Percentiles rank a stretch among this genome's conserved stretches.
These are phyloP conservation scores for Ammodytes dubius DNA, from an alignment of 2,113 vertebrate species.

Conservation along the genomic window DNA sequence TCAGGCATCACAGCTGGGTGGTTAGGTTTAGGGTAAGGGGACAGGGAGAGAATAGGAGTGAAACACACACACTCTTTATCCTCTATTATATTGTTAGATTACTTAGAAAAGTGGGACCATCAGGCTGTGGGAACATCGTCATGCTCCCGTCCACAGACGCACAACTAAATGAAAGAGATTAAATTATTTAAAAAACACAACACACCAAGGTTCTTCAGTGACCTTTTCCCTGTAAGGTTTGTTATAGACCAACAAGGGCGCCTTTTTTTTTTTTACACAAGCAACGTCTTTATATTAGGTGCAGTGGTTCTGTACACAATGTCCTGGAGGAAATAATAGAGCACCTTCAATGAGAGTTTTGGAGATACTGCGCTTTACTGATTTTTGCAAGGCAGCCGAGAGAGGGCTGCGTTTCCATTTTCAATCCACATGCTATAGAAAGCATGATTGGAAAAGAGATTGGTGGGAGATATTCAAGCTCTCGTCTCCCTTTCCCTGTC, in stretches of 20 bases:
- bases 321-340: neutral
- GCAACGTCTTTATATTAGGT: constrained; percentile 14
- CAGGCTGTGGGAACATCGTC: no score
- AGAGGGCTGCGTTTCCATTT: constrained; percentile 28
- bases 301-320: neutral
- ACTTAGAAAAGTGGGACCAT: no score
- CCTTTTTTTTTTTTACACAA: no score
- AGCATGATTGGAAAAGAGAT: constrained; percentile 22
- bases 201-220: no score
- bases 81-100: no score
- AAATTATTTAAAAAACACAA: no score
- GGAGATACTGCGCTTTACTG: constrained; percentile 19
- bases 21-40: no score
- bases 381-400: constrained; percentile 15
- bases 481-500: constrained; percentile 5
- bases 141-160: no score
- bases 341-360: constrained; percentile 14
- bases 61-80: no score
- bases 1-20: no score
- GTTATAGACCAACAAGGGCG: neutral
- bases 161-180: no score
- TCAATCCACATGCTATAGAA: constrained; percentile 26
- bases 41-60: no score
- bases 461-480: constrained; percentile 18
- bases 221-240: neutral